These are phyloP conservation scores for Eulemur albifrons DNA, from an alignment of 2,797 vertebrate genomes.

Conservation along the genomic window DNA sequence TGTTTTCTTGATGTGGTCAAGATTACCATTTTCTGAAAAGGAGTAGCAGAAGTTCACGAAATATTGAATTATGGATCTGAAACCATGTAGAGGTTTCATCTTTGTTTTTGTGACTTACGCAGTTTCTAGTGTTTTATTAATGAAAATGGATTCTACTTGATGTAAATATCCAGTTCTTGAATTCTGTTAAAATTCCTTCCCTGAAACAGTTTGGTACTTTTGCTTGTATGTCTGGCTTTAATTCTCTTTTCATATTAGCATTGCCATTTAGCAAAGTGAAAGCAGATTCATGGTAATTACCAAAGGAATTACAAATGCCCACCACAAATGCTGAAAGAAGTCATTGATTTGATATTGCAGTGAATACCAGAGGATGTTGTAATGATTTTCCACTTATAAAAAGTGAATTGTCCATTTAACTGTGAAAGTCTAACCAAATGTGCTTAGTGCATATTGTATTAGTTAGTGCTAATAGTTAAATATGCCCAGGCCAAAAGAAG, in stretches of 20 bases:
- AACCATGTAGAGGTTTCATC: conserved; percentile 1
- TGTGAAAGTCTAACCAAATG: conserved; percentile 23
- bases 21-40: conserved; percentile 36
- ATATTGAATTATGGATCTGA: conserved; percentile 30
- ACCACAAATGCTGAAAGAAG: conserved; percentile 65
- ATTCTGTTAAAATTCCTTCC: conserved; percentile 46
- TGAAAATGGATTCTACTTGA: conserved; percentile 57
- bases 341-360: conserved; percentile 68
- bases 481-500: neutral
- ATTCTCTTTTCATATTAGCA: conserved; percentile 51
- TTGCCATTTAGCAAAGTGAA: conserved; percentile 48
- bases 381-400: conserved; percentile 64
- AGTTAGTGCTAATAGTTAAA: conserved; percentile 21
- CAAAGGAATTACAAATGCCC: conserved; percentile 52
- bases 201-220: conserved; percentile 28
- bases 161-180: conserved; percentile 31
- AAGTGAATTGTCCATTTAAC: conserved; percentile 65
- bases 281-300: conserved; percentile 61
- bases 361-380: conserved; percentile 65
- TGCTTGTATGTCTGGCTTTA: conserved; percentile 25
- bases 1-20: neutral
- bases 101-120: conserved; percentile 57
- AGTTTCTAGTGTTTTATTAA: conserved; percentile 63
- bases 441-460: conserved; percentile 44
- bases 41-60: conserved; percentile 10